phyloP scores from a whole-genome alignment of 2,113 vertebrate species.

The Myotis yumanensis region DNA sequence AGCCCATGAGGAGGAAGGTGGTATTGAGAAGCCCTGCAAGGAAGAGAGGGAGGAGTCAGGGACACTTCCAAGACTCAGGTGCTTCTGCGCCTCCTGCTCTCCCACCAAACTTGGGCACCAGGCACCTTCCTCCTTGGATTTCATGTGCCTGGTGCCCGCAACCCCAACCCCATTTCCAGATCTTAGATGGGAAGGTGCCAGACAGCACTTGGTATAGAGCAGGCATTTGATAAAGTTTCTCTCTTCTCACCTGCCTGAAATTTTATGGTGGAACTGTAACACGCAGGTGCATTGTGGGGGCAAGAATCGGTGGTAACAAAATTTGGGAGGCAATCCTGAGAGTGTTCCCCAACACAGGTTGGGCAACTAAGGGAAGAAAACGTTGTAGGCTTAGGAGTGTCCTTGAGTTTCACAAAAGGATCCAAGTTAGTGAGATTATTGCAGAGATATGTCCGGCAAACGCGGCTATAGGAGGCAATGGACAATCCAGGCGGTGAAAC shows the following conservation, averaged over 20 bases:
- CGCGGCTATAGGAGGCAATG: slow-evolving; percentile 43
- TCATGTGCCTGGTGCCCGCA: background rate
- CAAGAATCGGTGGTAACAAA: slow-evolving; percentile 44
- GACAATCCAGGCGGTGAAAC: slow-evolving; percentile 69
- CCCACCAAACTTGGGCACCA: background rate
- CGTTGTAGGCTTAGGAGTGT: background rate
- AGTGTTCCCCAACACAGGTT: slow-evolving; percentile 50
- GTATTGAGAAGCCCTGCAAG: slow-evolving; percentile 61
- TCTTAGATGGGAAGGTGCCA: background rate
- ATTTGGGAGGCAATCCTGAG: slow-evolving; percentile 48
- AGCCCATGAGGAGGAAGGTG: slow-evolving; percentile 73
- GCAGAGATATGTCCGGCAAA: slow-evolving; percentile 73
- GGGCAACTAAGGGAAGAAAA: slow-evolving; percentile 46
- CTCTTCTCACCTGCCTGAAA: slow-evolving; percentile 68
- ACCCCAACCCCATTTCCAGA: background rate
- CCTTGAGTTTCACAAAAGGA: slow-evolving; percentile 50
- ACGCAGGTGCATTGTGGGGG: background rate
- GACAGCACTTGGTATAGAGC: background rate
- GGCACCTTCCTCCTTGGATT: background rate
- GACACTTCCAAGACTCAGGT: background rate
- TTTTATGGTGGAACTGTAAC: slow-evolving; percentile 68
- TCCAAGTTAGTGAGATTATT: slow-evolving; percentile 70
- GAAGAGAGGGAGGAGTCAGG: background rate
- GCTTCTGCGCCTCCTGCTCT: background rate
- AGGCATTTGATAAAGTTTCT: background rate